phyloP scores from a whole-genome alignment of 2,888 invertebrate genomes.

The Apantesis nais region DNA sequence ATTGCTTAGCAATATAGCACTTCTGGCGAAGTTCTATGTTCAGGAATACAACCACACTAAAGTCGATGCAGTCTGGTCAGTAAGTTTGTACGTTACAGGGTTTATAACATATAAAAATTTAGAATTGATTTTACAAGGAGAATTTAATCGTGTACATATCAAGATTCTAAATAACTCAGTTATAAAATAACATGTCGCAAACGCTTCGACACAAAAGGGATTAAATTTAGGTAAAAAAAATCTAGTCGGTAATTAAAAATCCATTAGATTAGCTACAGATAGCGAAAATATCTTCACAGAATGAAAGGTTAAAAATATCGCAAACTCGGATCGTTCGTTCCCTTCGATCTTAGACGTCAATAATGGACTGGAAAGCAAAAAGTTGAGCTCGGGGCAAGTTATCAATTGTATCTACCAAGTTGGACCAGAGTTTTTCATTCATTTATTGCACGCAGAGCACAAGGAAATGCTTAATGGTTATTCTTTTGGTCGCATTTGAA shows the following conservation, averaged over 20 bases:
- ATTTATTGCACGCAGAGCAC: constrained; percentile 74
- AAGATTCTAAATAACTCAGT: constrained; percentile 9
- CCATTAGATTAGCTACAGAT: constrained; percentile 48
- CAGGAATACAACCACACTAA: neutral
- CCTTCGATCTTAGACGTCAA: constrained; percentile 65
- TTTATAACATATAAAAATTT: no score
- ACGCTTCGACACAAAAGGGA: constrained; percentile 19
- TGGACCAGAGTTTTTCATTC: constrained; percentile 72
- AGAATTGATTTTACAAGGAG: no score
- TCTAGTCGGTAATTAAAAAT: constrained; percentile 39
- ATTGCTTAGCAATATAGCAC: neutral
- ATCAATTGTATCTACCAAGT: constrained; percentile 78
- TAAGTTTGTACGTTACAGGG: neutral
- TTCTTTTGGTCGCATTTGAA: constrained; percentile 69
- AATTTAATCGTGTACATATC: neutral
- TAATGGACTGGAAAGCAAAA: constrained; percentile 74
- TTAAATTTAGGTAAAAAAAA: constrained; percentile 26
- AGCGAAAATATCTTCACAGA: constrained; percentile 48
- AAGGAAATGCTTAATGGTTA: constrained; percentile 77
- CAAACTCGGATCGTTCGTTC: constrained; percentile 56
- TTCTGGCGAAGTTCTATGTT: neutral
- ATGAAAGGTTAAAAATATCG: constrained; percentile 59
- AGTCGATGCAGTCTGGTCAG: neutral
- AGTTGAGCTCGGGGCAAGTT: constrained; percentile 74
- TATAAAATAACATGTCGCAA: constrained; percentile 23